Percentiles rank a stretch among this genome's conserved stretches.
These are phyloP conservation scores for Semicossyphus pulcher DNA, from an alignment of 2,113 vertebrate species.

Conservation along the genomic window DNA sequence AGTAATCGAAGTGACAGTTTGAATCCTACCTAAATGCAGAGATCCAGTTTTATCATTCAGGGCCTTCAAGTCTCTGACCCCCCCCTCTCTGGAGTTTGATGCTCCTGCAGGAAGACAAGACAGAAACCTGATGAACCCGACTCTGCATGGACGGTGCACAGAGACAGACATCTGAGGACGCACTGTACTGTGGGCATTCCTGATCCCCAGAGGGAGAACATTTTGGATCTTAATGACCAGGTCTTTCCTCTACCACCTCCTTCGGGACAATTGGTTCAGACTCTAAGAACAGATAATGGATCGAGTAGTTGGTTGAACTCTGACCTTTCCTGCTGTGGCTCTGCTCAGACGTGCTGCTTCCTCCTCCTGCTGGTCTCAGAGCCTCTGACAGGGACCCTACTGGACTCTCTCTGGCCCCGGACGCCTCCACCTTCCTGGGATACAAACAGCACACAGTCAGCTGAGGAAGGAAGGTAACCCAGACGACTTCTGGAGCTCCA, in stretches of 20 bases:
- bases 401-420: slow-evolving; percentile 73
- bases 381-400: slow-evolving; percentile 75
- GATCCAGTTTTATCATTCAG: slow-evolving; percentile 79
- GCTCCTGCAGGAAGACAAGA: slow-evolving; percentile 24
- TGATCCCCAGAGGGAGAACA: neutral
- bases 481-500: too few species aligned
- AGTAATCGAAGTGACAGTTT: too few species aligned
- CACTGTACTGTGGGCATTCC: too few species aligned
- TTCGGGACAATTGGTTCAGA: too few species aligned
- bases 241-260: too few species aligned
- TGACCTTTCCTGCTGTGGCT: slow-evolving; percentile 83
- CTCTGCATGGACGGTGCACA: neutral
- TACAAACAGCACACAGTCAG: slow-evolving; percentile 4
- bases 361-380: slow-evolving; percentile 55
- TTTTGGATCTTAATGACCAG: too few species aligned
- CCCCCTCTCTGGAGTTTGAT: slow-evolving; percentile 64
- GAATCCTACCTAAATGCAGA: slow-evolving; percentile 81
- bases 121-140: neutral
- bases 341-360: slow-evolving; percentile 64
- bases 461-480: neutral
- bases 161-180: neutral
- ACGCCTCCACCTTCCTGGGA: slow-evolving; percentile 84
- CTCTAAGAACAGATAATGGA: too few species aligned
- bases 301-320: neutral
- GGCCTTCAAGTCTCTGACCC: slow-evolving; percentile 77